These are phyloP conservation scores for Zoanthus solanderi DNA, from an alignment of 92 coral and sea anemone species.

Conservation along the genomic window DNA sequence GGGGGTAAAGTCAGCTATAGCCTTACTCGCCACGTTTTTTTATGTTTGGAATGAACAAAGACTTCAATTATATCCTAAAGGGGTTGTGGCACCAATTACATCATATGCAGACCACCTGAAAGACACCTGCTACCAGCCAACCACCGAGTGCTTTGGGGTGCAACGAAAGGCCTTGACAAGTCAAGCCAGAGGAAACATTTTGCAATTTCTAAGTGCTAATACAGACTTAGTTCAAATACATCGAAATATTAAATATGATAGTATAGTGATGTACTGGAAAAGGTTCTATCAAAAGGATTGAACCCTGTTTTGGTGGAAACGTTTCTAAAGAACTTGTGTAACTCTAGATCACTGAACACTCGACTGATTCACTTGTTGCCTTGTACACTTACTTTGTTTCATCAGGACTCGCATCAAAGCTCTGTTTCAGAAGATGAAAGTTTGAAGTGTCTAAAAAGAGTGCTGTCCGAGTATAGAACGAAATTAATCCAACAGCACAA, in stretches of 20 bases:
- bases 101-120: constrained; percentile 32
- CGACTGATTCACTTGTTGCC: constrained; percentile 46
- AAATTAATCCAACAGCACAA: neutral
- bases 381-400: constrained; percentile 34
- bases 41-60: constrained; percentile 66
- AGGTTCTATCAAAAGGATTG: constrained; percentile 40
- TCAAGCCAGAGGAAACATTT: neutral
- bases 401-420: constrained; percentile 21
- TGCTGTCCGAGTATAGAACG: constrained; percentile 25
- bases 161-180: neutral
- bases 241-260: neutral
- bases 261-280: constrained; percentile 9
- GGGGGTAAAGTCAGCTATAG: constrained; percentile 54
- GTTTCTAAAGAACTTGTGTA: constrained; percentile 5
- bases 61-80: constrained; percentile 38
- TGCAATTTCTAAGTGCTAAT: constrained; percentile 1
- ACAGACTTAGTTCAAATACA: neutral
- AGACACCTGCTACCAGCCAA: constrained; percentile 19
- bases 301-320: neutral
- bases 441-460: constrained; percentile 8
- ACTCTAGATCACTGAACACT: constrained; percentile 44
- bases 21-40: constrained; percentile 51
- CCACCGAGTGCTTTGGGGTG: neutral
- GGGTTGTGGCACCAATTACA: constrained; percentile 52
- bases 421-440: constrained; percentile 34